Evolutionary conservation across 2,113 vertebrate genomes (phyloP).

Genomic region (Tyrannus savana): DNA sequence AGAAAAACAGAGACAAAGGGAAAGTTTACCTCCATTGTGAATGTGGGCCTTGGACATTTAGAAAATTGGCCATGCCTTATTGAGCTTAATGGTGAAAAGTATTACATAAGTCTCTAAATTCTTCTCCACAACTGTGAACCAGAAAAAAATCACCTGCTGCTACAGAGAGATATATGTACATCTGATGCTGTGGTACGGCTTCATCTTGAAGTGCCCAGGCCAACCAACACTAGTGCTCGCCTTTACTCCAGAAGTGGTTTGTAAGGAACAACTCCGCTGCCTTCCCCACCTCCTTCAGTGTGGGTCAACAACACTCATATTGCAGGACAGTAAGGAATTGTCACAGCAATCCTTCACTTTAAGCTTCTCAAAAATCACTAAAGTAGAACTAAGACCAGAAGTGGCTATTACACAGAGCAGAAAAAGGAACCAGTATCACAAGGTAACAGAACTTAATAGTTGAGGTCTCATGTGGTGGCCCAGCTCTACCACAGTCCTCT

Average conservation of each 20-base stretch:
- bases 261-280: background rate
- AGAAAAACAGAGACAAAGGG: background rate
- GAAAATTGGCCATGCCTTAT: background rate
- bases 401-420: background rate
- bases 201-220: background rate
- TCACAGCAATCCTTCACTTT: background rate
- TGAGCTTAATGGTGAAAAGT: background rate
- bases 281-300: background rate
- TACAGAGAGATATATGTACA: background rate
- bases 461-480: background rate
- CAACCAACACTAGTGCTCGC: background rate
- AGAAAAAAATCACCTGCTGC: background rate
- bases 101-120: background rate
- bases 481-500: background rate
- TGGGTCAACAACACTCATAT: background rate
- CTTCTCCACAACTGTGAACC: background rate
- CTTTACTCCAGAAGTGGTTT: background rate
- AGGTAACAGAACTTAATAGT: background rate
- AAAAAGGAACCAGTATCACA: background rate
- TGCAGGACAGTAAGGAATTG: background rate
- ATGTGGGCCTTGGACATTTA: fast-evolving
- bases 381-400: background rate
- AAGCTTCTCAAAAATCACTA: background rate
- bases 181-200: background rate
- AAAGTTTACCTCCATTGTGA: background rate